Evolutionary conservation across 2,888 invertebrate species (phyloP).

Genomic region (Drosophila prolongata): DNA sequence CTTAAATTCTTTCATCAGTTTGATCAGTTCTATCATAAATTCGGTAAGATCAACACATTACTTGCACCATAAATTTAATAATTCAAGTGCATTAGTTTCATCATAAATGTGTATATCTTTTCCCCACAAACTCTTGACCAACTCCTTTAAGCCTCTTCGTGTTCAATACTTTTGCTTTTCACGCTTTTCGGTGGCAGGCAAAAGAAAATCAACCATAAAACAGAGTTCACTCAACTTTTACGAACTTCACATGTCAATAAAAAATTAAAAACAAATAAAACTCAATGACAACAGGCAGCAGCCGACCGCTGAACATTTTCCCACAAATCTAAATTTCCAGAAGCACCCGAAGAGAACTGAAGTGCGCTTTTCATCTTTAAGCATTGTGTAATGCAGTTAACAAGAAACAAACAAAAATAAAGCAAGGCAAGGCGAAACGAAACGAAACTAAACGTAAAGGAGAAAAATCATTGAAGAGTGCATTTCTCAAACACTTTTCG

Average conservation of each 20-base stretch:
- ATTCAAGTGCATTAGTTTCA: constrained; percentile 16
- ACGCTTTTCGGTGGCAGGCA: constrained; percentile 38
- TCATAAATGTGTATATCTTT: constrained; percentile 31
- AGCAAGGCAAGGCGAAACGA: constrained; percentile 20
- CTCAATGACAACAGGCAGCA: constrained; percentile 59
- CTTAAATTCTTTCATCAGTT: not conserved
- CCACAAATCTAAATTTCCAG: constrained; percentile 78
- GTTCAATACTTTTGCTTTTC: constrained; percentile 72
- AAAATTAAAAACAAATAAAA: constrained; percentile 81
- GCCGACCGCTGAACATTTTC: constrained; percentile 53
- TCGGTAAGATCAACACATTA: constrained; percentile 5
- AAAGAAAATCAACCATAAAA: constrained; percentile 51
- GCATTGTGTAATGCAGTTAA: constrained; percentile 78
- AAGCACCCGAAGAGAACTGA: constrained; percentile 34
- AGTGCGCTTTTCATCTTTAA: constrained; percentile 34
- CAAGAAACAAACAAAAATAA: constrained; percentile 72
- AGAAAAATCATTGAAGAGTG: constrained; percentile 73
- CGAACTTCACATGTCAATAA: constrained; percentile 80
- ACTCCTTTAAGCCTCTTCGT: constrained; percentile 14
- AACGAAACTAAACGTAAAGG: constrained; percentile 8
- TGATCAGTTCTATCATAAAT: constrained; percentile 3
- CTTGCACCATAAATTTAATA: not conserved
- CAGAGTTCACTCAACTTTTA: constrained; percentile 75
- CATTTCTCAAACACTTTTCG: constrained; percentile 64
- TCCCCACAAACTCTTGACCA: constrained; percentile 5